Evolutionary conservation across 2,888 invertebrate species (phyloP), one percentile per base, ranked within the genome.

Genomic region (Rugalucina vietnamica): DNA sequence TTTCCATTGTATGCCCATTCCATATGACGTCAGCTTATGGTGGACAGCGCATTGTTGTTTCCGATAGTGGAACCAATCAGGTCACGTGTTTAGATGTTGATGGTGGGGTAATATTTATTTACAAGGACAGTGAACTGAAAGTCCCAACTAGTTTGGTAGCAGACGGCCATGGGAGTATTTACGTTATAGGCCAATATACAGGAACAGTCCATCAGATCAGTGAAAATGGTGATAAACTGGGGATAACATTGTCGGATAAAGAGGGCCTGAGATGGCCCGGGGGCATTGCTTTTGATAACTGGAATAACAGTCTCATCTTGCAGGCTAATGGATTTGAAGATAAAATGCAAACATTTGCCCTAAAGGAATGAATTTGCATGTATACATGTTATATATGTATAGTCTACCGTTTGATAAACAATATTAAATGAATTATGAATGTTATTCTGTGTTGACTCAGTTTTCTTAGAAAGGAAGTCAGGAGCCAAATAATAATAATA

Each of bases 261-360:
- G 65, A 80, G 29, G 39, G 77, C 24, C 57, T 87, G 70, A 84
- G 81, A 34, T 87, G 76, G 69, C 87, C 87, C 0, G 87, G 87
- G 3, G 87, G 84, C n/a, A 80, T 87, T 27, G 60, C 79, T 0
- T 85, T 76, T 74, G 84, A 87, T 49, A 43, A 12, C 21, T 39
- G 39, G 37, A 80, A 71, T 36, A 74, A 73, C 4, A 29, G 70
- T 3, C 83, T 82, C 29, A 82, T 81, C 60, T 27, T 87, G n/a
- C 87, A 87, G 54, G 72, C 81, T 29, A 82, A 75, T n/a, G 87
- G 87, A 24, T 87, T 84, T 82, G 84, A 84, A 1, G 84, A 87
- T 43, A 75, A 65, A 12, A 37, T 87, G 18, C 87, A 87, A 37
- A 70, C 79, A 21, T 84, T 65, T 29, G 1, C 18, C 10, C 34